phyloP scores from a whole-genome alignment of 1,140 invertebrate species.

The Drosophila triauraria region DNA sequence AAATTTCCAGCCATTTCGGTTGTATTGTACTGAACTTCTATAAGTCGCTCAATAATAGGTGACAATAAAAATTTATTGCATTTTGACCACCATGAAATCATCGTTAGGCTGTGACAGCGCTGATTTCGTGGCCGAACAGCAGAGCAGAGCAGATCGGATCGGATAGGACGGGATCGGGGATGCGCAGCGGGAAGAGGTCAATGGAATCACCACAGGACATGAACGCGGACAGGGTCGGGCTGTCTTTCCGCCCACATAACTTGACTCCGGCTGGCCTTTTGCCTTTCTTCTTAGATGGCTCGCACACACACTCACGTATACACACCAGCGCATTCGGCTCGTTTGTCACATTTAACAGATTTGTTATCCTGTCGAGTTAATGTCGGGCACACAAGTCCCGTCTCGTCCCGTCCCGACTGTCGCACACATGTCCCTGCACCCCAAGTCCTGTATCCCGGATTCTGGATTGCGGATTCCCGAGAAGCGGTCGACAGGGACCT shows the following conservation, averaged over 20 bases:
- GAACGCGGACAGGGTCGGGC: slow-evolving; percentile 9
- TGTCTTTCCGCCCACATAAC: slow-evolving; percentile 47
- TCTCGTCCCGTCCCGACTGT: slow-evolving; percentile 32
- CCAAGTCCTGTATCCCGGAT: slow-evolving; percentile 31
- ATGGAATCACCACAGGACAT: slow-evolving; percentile 64
- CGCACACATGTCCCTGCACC: slow-evolving; percentile 40
- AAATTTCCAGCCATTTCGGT: slow-evolving; percentile 60
- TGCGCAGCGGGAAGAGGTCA: slow-evolving; percentile 61
- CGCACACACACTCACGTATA: slow-evolving; percentile 49
- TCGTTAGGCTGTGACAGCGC: slow-evolving; percentile 70
- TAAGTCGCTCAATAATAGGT: slow-evolving; percentile 69
- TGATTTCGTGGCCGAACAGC: slow-evolving; percentile 1
- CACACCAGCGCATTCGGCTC: slow-evolving; percentile 53
- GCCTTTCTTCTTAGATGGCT: slow-evolving; percentile 49
- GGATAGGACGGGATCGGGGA: slow-evolving; percentile 13
- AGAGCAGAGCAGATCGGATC: slow-evolving; percentile 18
- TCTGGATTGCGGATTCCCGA: slow-evolving; percentile 52
- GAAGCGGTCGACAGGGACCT: slow-evolving; percentile 67
- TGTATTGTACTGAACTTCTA: slow-evolving; percentile 26
- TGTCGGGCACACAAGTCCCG: slow-evolving; percentile 73
- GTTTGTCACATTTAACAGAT: slow-evolving; percentile 85
- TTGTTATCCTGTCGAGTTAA: slow-evolving; percentile 85
- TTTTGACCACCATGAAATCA: slow-evolving; percentile 85
- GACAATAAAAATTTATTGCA: slow-evolving; percentile 84
- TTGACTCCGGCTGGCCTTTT: slow-evolving; percentile 65